Conservation (phyloP, 2,888 invertebrate species). For the Heliconius ismenius region DNA sequence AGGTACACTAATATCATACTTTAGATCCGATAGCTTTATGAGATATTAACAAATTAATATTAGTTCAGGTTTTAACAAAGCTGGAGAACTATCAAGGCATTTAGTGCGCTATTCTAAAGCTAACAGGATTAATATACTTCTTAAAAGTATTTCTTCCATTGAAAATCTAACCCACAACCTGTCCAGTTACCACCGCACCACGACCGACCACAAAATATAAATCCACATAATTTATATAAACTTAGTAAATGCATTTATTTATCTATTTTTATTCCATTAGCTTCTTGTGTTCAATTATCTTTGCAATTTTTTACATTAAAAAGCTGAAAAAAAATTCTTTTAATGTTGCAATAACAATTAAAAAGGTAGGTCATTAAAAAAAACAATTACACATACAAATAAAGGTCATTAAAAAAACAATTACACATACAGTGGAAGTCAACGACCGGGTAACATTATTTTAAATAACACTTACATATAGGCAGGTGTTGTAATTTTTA, state of each 20-base stretch:
- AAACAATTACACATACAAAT: conserved; percentile 8
- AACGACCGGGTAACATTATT: conserved; percentile 13
- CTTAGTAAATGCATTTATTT: not conserved
- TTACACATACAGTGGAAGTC: not conserved
- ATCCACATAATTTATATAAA: too few species aligned
- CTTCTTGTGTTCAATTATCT: not conserved
- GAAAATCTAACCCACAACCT: too few species aligned
- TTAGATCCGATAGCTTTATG: too few species aligned
- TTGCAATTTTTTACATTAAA: not conserved
- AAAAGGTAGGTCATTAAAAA: not conserved
- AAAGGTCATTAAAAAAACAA: not conserved
- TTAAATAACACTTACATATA: conserved; percentile 9
- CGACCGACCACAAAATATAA: too few species aligned
- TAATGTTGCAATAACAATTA: not conserved
- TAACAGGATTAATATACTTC: not conserved
- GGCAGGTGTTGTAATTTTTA: conserved; percentile 18
- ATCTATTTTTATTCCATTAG: not conserved
- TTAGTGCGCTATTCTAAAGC: not conserved
- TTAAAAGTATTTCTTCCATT: too few species aligned
- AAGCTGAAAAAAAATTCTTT: not conserved
- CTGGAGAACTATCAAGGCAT: not conserved
- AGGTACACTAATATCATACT: too few species aligned
- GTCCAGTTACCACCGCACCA: too few species aligned
- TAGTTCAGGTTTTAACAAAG: not conserved
- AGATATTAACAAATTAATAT: too few species aligned